Base-by-base conservation (phyloP, 2,113 vertebrate genomes). In the Chloebia gouldiae region DNA sequence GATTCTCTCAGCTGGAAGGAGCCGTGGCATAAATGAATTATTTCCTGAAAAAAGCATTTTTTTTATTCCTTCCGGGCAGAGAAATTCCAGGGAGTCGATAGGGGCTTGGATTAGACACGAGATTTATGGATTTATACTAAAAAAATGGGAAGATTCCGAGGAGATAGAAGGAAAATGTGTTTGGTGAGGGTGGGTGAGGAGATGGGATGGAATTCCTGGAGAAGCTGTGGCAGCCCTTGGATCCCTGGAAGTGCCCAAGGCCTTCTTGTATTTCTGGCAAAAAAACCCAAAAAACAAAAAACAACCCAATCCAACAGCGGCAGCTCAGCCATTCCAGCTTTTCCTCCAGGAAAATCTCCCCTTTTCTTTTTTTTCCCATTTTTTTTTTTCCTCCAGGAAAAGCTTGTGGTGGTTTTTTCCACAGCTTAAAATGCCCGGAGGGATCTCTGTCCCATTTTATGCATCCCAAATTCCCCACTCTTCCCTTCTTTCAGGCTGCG, bases 401-500 rank as follows among this genome's bases (percentile, higher is more conserved):
- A 28, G 19, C 37, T 57, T 42, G 11, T 0, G 0, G 30, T 12
- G 20, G 17, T 1, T 1, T 63, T 88, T 89, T 56, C 57, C n/a
- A 31, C 2, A 12, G 23, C 15, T 51, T 10, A 11, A 60, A 50
- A 31, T 0, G 3, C 17, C 40, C 13, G 1, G 9, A 60, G 23
- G 9, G 37, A 31, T 16, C 15, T 81, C 57, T 30, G 11, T 21
- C 42, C 49, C 50, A 33, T 30, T 40, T 61, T 61, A 9, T 2
- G 20, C 42, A 30, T 57, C 71, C 40, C 24, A 28, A 40, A 2
- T 63, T 45, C 42, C 42, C 50, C 35, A 63, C 25, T 21, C 40
- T 71, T 60, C 2, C 24, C 15, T 56, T 44, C 42, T 37, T 53
- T 6, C 22, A 13, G 33, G 40, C 37, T 4, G 0, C 0, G 1